Percentiles rank a stretch among this genome's conserved stretches.
phyloP scores from a whole-genome alignment of 2,113 vertebrate genomes.

The Pleuronectes platessa region DNA sequence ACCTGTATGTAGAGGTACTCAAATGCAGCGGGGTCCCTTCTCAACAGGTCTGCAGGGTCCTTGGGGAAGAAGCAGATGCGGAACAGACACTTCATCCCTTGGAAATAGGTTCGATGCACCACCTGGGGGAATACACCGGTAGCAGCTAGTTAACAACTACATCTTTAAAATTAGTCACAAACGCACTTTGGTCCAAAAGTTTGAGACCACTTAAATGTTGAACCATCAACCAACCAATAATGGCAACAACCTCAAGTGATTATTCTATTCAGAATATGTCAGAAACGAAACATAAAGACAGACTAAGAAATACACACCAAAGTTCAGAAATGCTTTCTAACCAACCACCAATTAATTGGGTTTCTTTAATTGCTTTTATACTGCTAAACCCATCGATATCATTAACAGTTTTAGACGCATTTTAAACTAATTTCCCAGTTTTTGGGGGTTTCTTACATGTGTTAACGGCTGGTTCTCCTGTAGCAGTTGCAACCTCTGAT shows the following conservation, averaged over 20 bases:
- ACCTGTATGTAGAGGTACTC: constrained; percentile 99
- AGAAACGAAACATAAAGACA: too few relatives aligned
- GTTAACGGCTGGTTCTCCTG: constrained; percentile 96
- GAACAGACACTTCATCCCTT: constrained; percentile 98
- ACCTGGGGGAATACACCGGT: constrained; percentile 82
- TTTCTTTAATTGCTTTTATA: too few relatives aligned
- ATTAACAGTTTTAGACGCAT: background rate
- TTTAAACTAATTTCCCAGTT: background rate
- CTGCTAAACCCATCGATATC: too few relatives aligned
- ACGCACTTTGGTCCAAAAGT: background rate
- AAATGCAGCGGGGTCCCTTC: constrained; percentile 93
- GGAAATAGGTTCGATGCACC: constrained; percentile 98
- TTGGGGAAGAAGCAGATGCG: constrained; percentile 98
- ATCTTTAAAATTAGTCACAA: background rate
- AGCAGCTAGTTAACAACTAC: background rate
- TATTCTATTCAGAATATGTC: too few relatives aligned
- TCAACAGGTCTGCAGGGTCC: constrained; percentile 93
- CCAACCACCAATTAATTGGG: too few relatives aligned
- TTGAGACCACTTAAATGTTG: background rate
- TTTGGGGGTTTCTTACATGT: constrained; percentile 85
- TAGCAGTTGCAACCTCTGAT: constrained; percentile 91
- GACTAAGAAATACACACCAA: too few relatives aligned
- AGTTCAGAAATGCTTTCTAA: background rate
- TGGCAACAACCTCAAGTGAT: too few relatives aligned
- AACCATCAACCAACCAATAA: too few relatives aligned